phyloP scores from a whole-genome alignment of 2,113 vertebrate genomes.

The Oncorhynchus masou region DNA sequence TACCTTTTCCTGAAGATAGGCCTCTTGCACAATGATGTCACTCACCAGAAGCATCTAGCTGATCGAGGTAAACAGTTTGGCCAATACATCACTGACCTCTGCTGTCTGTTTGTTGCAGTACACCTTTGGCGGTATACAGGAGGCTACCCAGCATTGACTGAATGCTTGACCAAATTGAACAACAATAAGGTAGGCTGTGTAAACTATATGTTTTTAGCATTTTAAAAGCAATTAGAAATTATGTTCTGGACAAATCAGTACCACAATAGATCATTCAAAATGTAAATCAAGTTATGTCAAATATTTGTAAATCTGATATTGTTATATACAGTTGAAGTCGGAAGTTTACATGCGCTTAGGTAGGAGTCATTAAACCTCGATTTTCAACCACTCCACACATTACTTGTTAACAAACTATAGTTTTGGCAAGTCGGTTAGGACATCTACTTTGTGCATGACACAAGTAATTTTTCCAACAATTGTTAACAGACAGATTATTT shows the following conservation, averaged over 20 bases:
- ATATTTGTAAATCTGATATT: too few relatives aligned
- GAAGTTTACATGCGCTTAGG: too few relatives aligned
- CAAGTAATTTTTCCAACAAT: too few relatives aligned
- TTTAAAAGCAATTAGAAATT: not conserved
- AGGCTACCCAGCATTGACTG: conserved; percentile 87
- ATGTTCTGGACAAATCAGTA: not conserved
- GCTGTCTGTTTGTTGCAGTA: conserved; percentile 76
- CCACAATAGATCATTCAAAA: not conserved
- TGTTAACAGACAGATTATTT: too few relatives aligned
- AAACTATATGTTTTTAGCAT: not conserved
- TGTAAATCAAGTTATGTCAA: not conserved
- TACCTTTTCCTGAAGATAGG: not conserved
- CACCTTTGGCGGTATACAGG: conserved; percentile 95
- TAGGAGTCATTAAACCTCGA: too few relatives aligned
- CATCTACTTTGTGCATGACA: too few relatives aligned
- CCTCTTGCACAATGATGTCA: not conserved
- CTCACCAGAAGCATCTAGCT: not conserved
- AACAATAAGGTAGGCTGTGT: conserved; percentile 79
- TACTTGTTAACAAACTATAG: too few relatives aligned
- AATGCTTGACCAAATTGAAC: conserved; percentile 87
- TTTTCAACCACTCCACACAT: too few relatives aligned
- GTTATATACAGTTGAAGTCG: too few relatives aligned
- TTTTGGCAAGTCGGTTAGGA: too few relatives aligned
- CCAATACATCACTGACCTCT: conserved; percentile 59
- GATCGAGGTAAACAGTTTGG: not conserved